Evolutionary conservation across 2,888 invertebrate species (phyloP).

Genomic region (Koerneria pararmatus): DNA sequence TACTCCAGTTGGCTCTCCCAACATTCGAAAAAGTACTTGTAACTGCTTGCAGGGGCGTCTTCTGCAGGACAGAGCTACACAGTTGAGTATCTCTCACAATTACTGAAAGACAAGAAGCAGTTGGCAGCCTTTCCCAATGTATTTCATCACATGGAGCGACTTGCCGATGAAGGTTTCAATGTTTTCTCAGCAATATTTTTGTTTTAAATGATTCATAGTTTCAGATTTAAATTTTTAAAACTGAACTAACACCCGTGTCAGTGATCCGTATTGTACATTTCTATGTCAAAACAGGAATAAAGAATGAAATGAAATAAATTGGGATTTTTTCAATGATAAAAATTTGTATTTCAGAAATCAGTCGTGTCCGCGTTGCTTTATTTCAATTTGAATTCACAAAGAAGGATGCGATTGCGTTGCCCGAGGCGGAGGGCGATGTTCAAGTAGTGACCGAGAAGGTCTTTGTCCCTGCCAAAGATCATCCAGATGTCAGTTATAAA

Average conservation of each 20-base stretch:
- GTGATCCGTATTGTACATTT: no score
- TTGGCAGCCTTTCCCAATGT: conserved; percentile 98
- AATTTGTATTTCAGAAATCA: conserved; percentile 75
- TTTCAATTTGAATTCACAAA: conserved; percentile 98
- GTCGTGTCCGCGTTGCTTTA: conserved; percentile 90
- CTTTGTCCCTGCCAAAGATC: conserved; percentile 98
- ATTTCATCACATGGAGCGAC: conserved; percentile 96
- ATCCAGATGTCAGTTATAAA: conserved; percentile 85
- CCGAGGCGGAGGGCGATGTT: conserved; percentile 63
- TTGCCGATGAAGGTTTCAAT: conserved; percentile 88
- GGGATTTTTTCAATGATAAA: neutral
- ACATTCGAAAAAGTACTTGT: no score
- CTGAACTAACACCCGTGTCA: neutral
- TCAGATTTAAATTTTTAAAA: no score
- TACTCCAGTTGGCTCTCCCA: no score
- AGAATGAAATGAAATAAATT: no score
- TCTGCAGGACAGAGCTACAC: conserved; percentile 66
- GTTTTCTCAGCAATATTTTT: neutral
- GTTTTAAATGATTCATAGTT: neutral
- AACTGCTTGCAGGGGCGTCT: conserved; percentile 15
- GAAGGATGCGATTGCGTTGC: conserved; percentile 65
- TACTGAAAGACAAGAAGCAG: conserved; percentile 99
- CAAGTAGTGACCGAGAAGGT: conserved; percentile 96
- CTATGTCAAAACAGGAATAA: no score
- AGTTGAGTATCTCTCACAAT: conserved; percentile 98